Evolutionary conservation across 2,888 invertebrate species (phyloP).

Genomic region (Ormyrus nitidulus): DNA sequence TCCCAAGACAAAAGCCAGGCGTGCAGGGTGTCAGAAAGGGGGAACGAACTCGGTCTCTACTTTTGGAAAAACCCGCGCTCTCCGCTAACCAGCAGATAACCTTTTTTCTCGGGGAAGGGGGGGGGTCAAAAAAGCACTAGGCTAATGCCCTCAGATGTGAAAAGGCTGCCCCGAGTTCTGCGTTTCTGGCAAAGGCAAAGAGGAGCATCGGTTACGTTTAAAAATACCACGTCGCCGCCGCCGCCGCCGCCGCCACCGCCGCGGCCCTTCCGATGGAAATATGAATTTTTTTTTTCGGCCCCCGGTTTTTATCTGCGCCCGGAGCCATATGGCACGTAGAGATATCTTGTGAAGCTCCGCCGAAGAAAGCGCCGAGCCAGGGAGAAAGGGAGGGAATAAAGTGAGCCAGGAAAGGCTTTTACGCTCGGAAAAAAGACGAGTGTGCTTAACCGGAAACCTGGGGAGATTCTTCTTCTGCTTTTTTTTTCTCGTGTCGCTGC

Average conservation of each 20-base stretch:
- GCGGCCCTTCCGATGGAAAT: constrained; percentile 69
- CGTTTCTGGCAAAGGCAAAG: constrained; percentile 58
- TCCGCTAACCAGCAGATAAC: neutral
- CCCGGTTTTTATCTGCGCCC: constrained; percentile 65
- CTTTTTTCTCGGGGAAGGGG: constrained; percentile 29
- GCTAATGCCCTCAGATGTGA: constrained; percentile 51
- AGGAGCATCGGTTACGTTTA: constrained; percentile 55
- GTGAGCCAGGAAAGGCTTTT: constrained; percentile 61
- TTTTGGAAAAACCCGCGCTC: constrained; percentile 9
- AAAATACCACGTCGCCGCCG: constrained; percentile 58
- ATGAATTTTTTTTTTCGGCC: constrained; percentile 65
- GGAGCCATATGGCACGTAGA: constrained; percentile 68
- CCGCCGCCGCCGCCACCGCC: constrained; percentile 48
- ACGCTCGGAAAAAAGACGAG: constrained; percentile 47
- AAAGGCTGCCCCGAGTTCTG: constrained; percentile 42
- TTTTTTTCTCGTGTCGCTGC: neutral
- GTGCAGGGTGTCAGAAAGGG: neutral
- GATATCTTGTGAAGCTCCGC: constrained; percentile 44
- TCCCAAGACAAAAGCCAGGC: constrained; percentile 6
- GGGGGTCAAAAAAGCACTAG: constrained; percentile 24
- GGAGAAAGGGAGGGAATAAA: constrained; percentile 48
- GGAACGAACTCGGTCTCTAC: neutral
- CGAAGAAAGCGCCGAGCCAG: constrained; percentile 51
- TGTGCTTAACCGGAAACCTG: constrained; percentile 53
- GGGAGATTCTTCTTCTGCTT: constrained; percentile 35